These are phyloP conservation scores for Raphicerus campestris DNA, from an alignment of 2,113 vertebrate species.

Conservation along the genomic window DNA sequence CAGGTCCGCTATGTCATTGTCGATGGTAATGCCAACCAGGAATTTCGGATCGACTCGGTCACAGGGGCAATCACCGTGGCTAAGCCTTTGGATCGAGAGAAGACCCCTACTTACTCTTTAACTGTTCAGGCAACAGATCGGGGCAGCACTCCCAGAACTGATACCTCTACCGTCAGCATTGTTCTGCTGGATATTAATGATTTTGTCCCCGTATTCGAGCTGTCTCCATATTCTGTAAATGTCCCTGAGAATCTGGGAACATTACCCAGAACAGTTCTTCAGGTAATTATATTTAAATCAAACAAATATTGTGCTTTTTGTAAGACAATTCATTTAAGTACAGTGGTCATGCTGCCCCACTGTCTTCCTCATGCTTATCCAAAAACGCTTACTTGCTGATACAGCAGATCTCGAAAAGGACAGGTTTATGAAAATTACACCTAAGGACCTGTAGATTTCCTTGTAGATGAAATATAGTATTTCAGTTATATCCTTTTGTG, in stretches of 20 bases:
- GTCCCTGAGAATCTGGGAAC: conserved; percentile 89
- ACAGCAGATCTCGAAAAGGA: neutral
- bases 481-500: neutral
- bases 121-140: conserved; percentile 91
- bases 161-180: conserved; percentile 86
- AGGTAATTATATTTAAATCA: conserved; percentile 82
- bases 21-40: conserved; percentile 80
- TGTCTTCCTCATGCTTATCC: neutral
- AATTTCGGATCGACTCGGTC: conserved; percentile 94
- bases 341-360: fast-evolving
- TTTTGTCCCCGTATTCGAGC: conserved; percentile 90
- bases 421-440: neutral
- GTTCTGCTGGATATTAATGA: conserved; percentile 92
- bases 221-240: conserved; percentile 90
- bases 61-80: conserved; percentile 92
- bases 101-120: conserved; percentile 81
- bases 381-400: neutral
- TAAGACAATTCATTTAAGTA: neutral
- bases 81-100: conserved; percentile 92
- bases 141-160: conserved; percentile 89
- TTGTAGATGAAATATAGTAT: neutral
- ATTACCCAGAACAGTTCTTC: conserved; percentile 89
- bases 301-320: fast-evolving
- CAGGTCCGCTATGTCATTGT: conserved; percentile 92
- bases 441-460: neutral